Evolutionary conservation across 1,140 invertebrate genomes (phyloP).

Genomic region (Brachionus angularis): DNA sequence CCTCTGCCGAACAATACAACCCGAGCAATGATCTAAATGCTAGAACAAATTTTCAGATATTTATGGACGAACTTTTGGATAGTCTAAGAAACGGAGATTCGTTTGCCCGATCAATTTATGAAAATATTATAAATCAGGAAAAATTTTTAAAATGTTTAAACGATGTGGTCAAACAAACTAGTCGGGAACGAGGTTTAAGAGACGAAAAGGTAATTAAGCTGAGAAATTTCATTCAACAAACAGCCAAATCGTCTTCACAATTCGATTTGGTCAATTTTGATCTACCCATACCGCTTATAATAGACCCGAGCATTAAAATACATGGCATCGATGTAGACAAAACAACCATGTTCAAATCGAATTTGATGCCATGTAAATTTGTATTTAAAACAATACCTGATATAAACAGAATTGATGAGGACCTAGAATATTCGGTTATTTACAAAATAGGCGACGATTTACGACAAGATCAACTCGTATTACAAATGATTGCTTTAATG

Average conservation of each 20-base stretch:
- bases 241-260: conserved; percentile 70
- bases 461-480: conserved; percentile 93
- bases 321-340: conserved; percentile 78
- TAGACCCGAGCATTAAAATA: conserved; percentile 84
- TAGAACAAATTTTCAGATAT: conserved; percentile 33
- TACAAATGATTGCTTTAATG: conserved; percentile 95
- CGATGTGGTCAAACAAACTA: conserved; percentile 20
- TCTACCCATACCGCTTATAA: conserved; percentile 67
- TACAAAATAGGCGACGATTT: conserved; percentile 98
- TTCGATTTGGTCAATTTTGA: conserved; percentile 87
- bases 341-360: conserved; percentile 86
- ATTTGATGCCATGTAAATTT: conserved; percentile 91
- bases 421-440: conserved; percentile 78
- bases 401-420: conserved; percentile 58
- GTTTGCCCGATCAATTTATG: background rate
- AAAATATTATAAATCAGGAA: conserved; percentile 21
- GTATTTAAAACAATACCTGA: conserved; percentile 71
- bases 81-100: conserved; percentile 33
- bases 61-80: conserved; percentile 33
- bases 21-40: background rate
- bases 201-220: conserved; percentile 59
- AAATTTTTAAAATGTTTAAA: conserved; percentile 26
- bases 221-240: conserved; percentile 68
- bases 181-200: background rate
- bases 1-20: background rate